A percentile compares a stretch with the other conserved stretches of the same genome.
Conservation (phyloP, 2,888 invertebrate species). For the Lucinisca nassula region DNA sequence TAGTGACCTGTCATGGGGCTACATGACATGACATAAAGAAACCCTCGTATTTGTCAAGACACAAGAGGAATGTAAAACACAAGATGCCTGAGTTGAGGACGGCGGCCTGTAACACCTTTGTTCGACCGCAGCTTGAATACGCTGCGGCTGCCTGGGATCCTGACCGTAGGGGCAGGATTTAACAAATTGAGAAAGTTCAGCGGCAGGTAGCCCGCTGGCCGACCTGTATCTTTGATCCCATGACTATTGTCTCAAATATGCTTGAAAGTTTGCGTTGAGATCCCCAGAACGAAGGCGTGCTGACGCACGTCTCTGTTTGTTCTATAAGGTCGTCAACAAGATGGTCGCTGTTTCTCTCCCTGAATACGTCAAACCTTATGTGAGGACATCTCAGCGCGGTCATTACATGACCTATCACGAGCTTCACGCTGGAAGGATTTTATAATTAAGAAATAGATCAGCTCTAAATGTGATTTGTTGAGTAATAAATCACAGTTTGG, state of each 20-base stretch:
- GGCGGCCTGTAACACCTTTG: neutral
- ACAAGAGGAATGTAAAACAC: conserved; percentile 3
- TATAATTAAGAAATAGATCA: no score
- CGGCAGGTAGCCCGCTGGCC: conserved; percentile 10
- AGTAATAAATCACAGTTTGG: no score
- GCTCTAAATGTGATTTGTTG: no score
- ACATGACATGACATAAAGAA: no score
- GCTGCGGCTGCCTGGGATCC: conserved; percentile 6
- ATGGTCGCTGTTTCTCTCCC: conserved; percentile 10
- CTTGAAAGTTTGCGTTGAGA: neutral
- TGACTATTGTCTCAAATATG: conserved; percentile 14
- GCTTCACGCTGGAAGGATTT: no score
- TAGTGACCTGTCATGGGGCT: neutral
- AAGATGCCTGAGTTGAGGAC: neutral
- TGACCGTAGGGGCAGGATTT: neutral
- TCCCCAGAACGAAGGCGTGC: conserved; percentile 3
- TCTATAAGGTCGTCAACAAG: conserved; percentile 1
- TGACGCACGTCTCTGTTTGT: neutral
- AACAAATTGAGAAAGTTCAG: conserved; percentile 15
- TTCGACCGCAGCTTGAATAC: conserved; percentile 24
- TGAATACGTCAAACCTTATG: neutral
- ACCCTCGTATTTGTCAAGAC: conserved; percentile 10
- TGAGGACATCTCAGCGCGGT: neutral
- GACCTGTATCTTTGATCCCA: neutral
- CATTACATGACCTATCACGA: neutral